Conservation (phyloP, 2,113 vertebrate genomes). For the Laterallus jamaicensis region DNA sequence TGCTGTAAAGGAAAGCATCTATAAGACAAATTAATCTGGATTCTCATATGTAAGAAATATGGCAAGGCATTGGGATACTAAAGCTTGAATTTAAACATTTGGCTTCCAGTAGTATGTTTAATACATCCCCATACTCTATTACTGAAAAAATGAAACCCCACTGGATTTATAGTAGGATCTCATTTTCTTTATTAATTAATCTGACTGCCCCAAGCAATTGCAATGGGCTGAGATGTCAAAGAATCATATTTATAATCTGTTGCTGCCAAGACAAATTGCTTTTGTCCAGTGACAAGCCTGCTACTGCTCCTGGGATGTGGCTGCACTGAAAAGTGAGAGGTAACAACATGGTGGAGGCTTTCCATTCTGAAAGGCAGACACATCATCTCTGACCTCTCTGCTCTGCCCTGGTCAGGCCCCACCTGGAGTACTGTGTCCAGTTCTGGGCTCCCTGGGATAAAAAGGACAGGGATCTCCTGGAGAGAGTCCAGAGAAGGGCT, state of each 20-base stretch:
- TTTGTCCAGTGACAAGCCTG: not conserved
- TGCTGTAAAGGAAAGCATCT: not conserved
- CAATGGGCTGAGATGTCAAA: not conserved
- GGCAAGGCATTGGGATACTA: not conserved
- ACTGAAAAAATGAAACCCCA: not conserved
- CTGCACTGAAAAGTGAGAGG: not conserved
- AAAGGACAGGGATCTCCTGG: too few species aligned
- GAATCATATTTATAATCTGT: constrained; percentile 11
- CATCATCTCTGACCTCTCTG: not conserved
- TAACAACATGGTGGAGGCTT: not conserved
- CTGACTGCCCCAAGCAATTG: constrained; percentile 19
- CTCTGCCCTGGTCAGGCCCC: too few species aligned
- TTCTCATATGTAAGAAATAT: not conserved
- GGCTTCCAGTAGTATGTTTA: not conserved
- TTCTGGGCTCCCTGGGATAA: too few species aligned
- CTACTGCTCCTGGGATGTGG: not conserved
- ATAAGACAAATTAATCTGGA: not conserved
- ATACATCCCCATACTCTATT: not conserved
- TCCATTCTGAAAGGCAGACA: not conserved
- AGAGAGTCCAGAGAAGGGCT: too few species aligned
- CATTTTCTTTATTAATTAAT: constrained; percentile 48
- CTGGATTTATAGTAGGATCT: constrained; percentile 17
- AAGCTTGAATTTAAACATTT: constrained; percentile 4
- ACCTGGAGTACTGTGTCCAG: too few species aligned
- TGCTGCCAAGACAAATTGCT: constrained; percentile 32